Evolutionary conservation across 1,140 invertebrate species (phyloP), one percentile per base, ranked within the genome.

Genomic region (Tachypleus tridentatus): DNA sequence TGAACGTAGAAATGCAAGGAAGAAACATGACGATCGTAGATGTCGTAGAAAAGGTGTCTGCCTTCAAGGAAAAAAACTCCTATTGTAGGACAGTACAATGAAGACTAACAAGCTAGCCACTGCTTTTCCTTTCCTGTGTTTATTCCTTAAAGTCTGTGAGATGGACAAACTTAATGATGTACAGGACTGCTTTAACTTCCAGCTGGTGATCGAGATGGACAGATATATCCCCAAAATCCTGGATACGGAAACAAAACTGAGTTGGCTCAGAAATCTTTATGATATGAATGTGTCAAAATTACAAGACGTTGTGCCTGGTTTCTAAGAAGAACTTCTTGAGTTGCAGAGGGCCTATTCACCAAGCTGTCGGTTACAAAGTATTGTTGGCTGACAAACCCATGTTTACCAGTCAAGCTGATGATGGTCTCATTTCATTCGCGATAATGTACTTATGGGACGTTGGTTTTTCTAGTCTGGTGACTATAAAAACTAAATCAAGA

Each of bases 391-490:
- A 62, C 54, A 62, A 62, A 50, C 61, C 61, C 49, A 54, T 62
- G 49, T n/a, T 62, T 48, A 54, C 56, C 57, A 62, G 51, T 49
- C 1, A 62, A 62, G 61, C 3, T 50, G 48, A 56, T 49, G 49
- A 48, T 56, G 53, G 49, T 56, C 57, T 62, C 54, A 49, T 62
- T 4, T 54, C 53, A 47, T 62, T 62, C 57, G 54, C 54, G 51
- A 62, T 54, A 56, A 62, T 54, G 49, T 56, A 56, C 49, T 51
- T 62, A 50, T 54, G 61, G 5, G 51, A 62, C 48, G 61, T 48
- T 56, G 61, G 61, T 57, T 62, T 62, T 62, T 62, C 52, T 48
- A 50, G 8, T 56, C 86, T 60, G 84, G 29, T 29, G 29, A 29
- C 29, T 29, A 29, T 29, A 29, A 29, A 29, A 29, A 29, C 29